Conservation (phyloP, 2,797 vertebrate species). For the Falco columbarius region DNA sequence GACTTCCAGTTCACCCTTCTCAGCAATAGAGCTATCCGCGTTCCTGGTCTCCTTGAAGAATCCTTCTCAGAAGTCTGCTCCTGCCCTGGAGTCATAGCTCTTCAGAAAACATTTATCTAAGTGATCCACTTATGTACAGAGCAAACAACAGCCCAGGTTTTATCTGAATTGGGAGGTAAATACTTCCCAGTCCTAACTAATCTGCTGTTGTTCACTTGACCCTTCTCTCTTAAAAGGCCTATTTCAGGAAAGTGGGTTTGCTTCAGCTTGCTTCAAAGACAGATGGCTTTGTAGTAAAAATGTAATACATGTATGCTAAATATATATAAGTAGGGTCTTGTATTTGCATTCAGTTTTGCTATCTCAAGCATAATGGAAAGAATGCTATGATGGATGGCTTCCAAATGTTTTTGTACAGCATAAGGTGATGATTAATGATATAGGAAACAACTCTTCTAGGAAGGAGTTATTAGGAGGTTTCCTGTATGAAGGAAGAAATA, state of each 20-base stretch:
- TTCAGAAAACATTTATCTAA: neutral
- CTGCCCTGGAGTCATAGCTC: neutral
- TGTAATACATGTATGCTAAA: conserved; percentile 6
- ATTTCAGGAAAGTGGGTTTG: neutral
- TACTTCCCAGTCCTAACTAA: neutral
- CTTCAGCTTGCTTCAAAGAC: neutral
- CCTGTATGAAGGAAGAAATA: neutral
- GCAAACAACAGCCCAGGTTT: neutral
- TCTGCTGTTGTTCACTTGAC: neutral
- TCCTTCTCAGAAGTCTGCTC: neutral
- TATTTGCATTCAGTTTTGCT: conserved; percentile 33
- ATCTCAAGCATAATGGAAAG: neutral
- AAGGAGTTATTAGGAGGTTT: neutral
- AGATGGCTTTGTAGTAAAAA: conserved; percentile 38
- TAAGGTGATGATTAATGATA: neutral
- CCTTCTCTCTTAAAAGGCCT: neutral
- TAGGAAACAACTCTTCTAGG: neutral
- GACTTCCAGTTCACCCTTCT: neutral
- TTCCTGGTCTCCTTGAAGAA: neutral
- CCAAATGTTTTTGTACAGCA: neutral
- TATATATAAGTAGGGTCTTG: neutral
- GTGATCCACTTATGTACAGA: neutral
- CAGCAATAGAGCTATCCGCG: neutral
- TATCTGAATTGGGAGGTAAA: neutral
- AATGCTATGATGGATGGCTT: neutral